phyloP scores from a whole-genome alignment of 2,888 invertebrate species.

The Synanthedon formicaeformis region DNA sequence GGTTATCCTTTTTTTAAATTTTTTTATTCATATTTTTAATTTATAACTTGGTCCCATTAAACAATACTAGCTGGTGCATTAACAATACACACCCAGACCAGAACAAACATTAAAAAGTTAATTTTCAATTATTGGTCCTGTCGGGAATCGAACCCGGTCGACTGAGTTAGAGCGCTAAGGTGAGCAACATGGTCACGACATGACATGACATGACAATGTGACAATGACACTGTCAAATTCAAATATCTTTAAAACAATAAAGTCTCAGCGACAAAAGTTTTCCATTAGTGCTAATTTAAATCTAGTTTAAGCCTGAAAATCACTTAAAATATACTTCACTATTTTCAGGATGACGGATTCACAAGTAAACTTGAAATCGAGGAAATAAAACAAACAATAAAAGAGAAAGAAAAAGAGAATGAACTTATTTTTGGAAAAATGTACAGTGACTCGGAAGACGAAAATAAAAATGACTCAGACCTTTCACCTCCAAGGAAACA shows the following conservation, averaged over 20 bases:
- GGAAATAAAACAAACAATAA: conserved; percentile 49
- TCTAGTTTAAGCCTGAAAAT: too few species aligned
- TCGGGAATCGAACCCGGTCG: background rate
- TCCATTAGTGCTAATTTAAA: too few species aligned
- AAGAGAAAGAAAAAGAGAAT: conserved; percentile 52
- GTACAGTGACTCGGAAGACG: conserved; percentile 63
- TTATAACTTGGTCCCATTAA: background rate
- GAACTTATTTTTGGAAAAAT: conserved; percentile 59
- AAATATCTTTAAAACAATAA: too few species aligned
- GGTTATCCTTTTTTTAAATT: conserved; percentile 20
- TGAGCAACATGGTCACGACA: too few species aligned
- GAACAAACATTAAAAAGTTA: too few species aligned
- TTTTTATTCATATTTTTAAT: background rate
- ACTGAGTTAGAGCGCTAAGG: background rate
- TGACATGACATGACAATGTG: background rate
- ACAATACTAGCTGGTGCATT: too few species aligned
- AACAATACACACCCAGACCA: too few species aligned
- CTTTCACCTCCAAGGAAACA: conserved; percentile 20
- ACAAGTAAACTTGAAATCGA: conserved; percentile 55
- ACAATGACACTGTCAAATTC: too few species aligned
- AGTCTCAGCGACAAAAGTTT: too few species aligned
- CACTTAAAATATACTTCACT: too few species aligned
- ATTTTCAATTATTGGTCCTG: too few species aligned
- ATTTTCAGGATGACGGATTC: conserved; percentile 58
- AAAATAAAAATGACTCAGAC: conserved; percentile 38